These are phyloP conservation scores for Eulithis prunata DNA, from an alignment of 2,888 invertebrate genomes.

Conservation along the genomic window DNA sequence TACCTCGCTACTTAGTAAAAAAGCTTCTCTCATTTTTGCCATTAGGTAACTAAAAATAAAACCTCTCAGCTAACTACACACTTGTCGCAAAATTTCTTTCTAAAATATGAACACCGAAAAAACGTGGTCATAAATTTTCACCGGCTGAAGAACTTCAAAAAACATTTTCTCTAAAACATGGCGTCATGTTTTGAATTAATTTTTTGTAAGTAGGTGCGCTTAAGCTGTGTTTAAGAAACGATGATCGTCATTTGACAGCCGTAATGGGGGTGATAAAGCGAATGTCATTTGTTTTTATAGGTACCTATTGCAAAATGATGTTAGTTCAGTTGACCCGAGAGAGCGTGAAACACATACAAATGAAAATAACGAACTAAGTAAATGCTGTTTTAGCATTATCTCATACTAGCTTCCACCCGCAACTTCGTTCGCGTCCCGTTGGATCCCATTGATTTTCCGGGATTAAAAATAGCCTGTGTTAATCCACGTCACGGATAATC, in stretches of 20 bases:
- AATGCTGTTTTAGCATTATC: too few species aligned
- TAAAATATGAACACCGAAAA: constrained; percentile 21
- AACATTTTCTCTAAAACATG: constrained; percentile 21
- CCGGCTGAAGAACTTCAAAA: constrained; percentile 23
- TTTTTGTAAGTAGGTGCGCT: constrained; percentile 40
- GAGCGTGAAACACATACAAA: too few species aligned
- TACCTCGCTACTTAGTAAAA: not conserved
- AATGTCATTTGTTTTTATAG: not conserved
- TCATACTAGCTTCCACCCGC: too few species aligned
- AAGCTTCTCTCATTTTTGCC: not conserved
- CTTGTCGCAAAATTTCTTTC: constrained; percentile 13
- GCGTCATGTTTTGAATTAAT: constrained; percentile 60
- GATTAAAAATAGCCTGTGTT: too few species aligned
- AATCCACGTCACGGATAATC: too few species aligned
- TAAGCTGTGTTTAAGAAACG: not conserved
- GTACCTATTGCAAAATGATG: too few species aligned
- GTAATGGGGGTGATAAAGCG: not conserved
- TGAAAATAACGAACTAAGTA: too few species aligned
- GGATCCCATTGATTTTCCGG: too few species aligned
- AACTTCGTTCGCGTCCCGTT: too few species aligned
- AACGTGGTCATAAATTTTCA: constrained; percentile 13
- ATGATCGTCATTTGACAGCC: not conserved
- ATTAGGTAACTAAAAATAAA: constrained; percentile 1
- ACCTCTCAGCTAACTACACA: constrained; percentile 29
- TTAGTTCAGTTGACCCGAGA: too few species aligned